Base-by-base conservation (phyloP, 1,140 invertebrate genomes). In the Teleopsis dalmanni region DNA sequence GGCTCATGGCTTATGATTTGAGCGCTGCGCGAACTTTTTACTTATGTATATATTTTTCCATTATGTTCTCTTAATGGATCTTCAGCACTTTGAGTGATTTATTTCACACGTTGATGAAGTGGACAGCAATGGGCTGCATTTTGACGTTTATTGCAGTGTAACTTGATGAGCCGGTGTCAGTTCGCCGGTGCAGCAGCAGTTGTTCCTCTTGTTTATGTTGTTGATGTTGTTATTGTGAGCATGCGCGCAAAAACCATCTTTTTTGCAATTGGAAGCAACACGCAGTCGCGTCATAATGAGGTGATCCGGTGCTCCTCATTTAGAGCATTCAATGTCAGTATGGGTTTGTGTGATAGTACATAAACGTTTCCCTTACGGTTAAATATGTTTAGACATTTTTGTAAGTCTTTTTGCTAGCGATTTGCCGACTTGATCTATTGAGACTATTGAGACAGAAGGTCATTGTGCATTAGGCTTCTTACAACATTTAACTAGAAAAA, bases 61-160 rank as follows among this genome's bases (percentile, higher is more conserved):
- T n/a, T n/a, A n/a, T n/a, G n/a, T n/a, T n/a, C 21, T 50, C 47
- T 48, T 53, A 66, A 67, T 66, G 64, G 64, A 67, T 67, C 64
- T 59, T 60, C 64, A 36, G 61, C 64, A 66, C 64, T 66, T 66
- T 67, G 64, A 67, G 64, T 67, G 64, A 67, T 67, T 67, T 67
- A 67, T 67, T 67, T 67, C 64, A 67, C 64, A 67, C 64, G 64
- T 67, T 67, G 64, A 67, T 67, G 64, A 67, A 67, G 67, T 67
- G 64, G 64, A 67, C 64, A 67, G 64, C 64, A 67, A 67, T 67
- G 64, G 64, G 64, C 64, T 56, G 60, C 62, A 64, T 67, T 67
- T 67, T 67, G 64, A 67, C 64, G 64, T 67, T 67, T 67, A 67
- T 67, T 67, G 64, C 64, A 56, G 64, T 61, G 50, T 47, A 52